phyloP scores from a whole-genome alignment of 1,140 invertebrate species.

The Drosophila burlai region DNA sequence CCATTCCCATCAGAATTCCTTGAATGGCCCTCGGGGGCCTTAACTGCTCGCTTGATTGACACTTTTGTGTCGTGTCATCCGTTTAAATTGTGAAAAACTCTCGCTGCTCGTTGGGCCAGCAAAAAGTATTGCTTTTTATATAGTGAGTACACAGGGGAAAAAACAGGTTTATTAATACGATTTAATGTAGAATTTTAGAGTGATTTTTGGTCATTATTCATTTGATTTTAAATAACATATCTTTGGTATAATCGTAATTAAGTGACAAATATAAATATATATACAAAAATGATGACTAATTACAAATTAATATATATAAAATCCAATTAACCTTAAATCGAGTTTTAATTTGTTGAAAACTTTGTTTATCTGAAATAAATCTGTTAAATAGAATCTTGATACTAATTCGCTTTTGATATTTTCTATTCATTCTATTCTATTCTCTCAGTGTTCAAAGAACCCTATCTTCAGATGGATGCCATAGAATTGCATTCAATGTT shows the following conservation, averaged over 20 bases:
- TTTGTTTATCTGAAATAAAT: too few relatives aligned
- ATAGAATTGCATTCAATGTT: slow-evolving; percentile 44
- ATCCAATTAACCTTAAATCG: neutral
- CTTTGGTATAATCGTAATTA: neutral
- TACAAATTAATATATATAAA: too few relatives aligned
- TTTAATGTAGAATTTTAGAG: too few relatives aligned
- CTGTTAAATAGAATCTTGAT: neutral
- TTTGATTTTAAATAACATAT: neutral
- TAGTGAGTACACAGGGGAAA: slow-evolving; percentile 5
- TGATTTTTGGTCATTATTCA: neutral
- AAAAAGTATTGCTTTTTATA: slow-evolving; percentile 46
- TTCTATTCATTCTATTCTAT: neutral
- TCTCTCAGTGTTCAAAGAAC: neutral
- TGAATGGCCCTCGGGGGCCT: slow-evolving; percentile 24
- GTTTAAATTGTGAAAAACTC: slow-evolving; percentile 76
- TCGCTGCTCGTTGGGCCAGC: slow-evolving; percentile 22
- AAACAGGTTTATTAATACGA: too few relatives aligned
- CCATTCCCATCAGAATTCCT: slow-evolving; percentile 40
- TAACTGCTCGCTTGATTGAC: slow-evolving; percentile 56
- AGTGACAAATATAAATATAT: neutral
- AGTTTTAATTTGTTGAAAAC: neutral
- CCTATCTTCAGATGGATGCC: slow-evolving; percentile 8
- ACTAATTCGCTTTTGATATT: neutral
- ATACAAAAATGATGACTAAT: neutral
- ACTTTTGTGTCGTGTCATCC: slow-evolving; percentile 76